phyloP scores from a whole-genome alignment of 2,888 invertebrate genomes.

The Osedax frankpressi region DNA sequence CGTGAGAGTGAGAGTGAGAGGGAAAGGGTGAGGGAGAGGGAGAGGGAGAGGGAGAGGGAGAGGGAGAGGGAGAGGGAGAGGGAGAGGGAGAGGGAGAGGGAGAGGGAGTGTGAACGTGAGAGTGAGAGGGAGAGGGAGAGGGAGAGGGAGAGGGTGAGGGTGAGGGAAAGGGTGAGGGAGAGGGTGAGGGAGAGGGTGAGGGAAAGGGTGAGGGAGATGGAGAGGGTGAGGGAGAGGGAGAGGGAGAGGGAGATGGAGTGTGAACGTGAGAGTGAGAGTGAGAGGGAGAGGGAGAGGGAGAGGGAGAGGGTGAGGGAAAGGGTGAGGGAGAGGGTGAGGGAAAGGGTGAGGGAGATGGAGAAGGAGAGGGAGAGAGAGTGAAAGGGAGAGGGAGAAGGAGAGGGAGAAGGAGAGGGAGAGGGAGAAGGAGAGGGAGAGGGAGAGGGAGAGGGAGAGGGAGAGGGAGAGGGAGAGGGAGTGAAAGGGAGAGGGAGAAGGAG shows the following conservation, averaged over 20 bases:
- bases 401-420: neutral
- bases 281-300: slow-evolving; percentile 5
- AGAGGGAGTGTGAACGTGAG: too few species aligned
- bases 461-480: too few species aligned
- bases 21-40: neutral
- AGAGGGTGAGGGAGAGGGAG: neutral
- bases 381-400: too few species aligned
- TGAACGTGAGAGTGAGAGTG: too few species aligned
- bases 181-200: neutral
- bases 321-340: neutral
- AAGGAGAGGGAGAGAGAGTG: neutral
- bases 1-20: neutral
- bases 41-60: neutral
- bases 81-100: neutral
- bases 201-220: neutral
- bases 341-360: rapidly evolving
- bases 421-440: neutral
- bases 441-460: neutral
- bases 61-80: neutral
- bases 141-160: neutral
- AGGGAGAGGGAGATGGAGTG: neutral
- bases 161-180: neutral
- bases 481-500: neutral
- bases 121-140: neutral
- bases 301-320: neutral